phyloP scores from a whole-genome alignment of 2,113 vertebrate genomes.

The Pipa parva region DNA sequence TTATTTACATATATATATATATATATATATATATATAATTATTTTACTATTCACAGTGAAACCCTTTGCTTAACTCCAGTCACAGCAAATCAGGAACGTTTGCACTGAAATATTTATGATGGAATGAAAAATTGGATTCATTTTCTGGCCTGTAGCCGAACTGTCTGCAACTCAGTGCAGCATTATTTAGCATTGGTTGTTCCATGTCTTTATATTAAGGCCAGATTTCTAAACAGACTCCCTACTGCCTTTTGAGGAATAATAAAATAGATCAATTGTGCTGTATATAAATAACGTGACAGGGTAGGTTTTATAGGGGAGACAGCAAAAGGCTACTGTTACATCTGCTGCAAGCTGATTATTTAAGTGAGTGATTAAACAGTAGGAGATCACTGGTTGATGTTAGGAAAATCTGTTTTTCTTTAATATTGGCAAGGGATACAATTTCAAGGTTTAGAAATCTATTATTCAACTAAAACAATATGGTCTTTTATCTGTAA shows the following conservation, averaged over 20 bases:
- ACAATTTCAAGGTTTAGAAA: slow-evolving; percentile 4
- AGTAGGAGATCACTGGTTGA: slow-evolving; percentile 26
- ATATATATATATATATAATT: slow-evolving; percentile 21
- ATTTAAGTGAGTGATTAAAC: slow-evolving; percentile 33
- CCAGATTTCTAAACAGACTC: slow-evolving; percentile 48
- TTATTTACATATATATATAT: slow-evolving; percentile 30
- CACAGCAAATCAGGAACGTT: slow-evolving; percentile 78
- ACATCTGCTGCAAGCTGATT: slow-evolving; percentile 30
- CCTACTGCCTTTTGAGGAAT: slow-evolving; percentile 46
- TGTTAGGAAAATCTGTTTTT: slow-evolving; percentile 26
- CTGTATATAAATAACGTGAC: slow-evolving; percentile 35
- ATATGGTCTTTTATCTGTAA: background rate
- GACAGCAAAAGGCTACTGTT: slow-evolving; percentile 17
- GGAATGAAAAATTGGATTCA: slow-evolving; percentile 85
- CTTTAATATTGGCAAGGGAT: slow-evolving; percentile 26
- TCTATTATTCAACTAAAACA: background rate
- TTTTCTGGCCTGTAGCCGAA: slow-evolving; percentile 77
- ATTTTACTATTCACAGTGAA: slow-evolving; percentile 69
- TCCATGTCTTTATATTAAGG: slow-evolving; percentile 54
- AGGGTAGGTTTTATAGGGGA: slow-evolving; percentile 31
- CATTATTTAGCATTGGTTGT: slow-evolving; percentile 63
- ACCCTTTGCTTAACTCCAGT: slow-evolving; percentile 77
- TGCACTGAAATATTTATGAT: slow-evolving; percentile 85
- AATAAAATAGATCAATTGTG: slow-evolving; percentile 49
- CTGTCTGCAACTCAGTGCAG: slow-evolving; percentile 68